A percentile compares a stretch with the other conserved stretches of the same genome.
Evolutionary conservation across 2,113 vertebrate genomes (phyloP).

Genomic region (Perca flavescens): DNA sequence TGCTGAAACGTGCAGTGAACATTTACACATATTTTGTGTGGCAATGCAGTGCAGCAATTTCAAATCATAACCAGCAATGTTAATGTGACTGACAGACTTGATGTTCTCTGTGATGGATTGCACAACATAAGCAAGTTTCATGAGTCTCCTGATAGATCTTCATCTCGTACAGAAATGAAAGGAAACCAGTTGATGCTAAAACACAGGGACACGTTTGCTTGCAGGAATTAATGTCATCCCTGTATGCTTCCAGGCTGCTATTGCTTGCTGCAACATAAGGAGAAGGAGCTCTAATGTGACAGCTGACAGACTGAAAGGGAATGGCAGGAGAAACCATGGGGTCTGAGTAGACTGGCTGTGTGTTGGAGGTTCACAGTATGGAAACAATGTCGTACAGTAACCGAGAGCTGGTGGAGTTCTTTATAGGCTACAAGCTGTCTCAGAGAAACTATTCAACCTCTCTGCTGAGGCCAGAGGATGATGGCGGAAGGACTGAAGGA

Average conservation of each 20-base stretch:
- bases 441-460: slow-evolving; percentile 89
- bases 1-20: neutral
- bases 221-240: neutral
- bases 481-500: slow-evolving; percentile 72
- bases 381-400: slow-evolving; percentile 79
- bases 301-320: slow-evolving; percentile 10
- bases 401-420: slow-evolving; percentile 93
- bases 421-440: slow-evolving; percentile 92
- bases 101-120: neutral
- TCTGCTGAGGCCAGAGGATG: slow-evolving; percentile 81
- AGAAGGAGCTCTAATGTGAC: slow-evolving; percentile 28
- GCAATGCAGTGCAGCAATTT: neutral
- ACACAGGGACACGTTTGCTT: neutral
- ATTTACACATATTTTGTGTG: neutral
- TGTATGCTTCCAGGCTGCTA: slow-evolving; percentile 33
- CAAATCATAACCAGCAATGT: neutral
- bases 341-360: slow-evolving; percentile 48
- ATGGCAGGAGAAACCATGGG: slow-evolving; percentile 35
- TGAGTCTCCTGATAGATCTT: neutral
- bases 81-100: neutral
- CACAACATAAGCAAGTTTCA: neutral
- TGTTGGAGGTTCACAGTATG: slow-evolving; percentile 34
- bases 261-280: neutral
- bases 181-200: neutral
- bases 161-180: neutral